Evolutionary conservation across 2,113 vertebrate species (phyloP).

Genomic region (Ceyx cyanopectus): DNA sequence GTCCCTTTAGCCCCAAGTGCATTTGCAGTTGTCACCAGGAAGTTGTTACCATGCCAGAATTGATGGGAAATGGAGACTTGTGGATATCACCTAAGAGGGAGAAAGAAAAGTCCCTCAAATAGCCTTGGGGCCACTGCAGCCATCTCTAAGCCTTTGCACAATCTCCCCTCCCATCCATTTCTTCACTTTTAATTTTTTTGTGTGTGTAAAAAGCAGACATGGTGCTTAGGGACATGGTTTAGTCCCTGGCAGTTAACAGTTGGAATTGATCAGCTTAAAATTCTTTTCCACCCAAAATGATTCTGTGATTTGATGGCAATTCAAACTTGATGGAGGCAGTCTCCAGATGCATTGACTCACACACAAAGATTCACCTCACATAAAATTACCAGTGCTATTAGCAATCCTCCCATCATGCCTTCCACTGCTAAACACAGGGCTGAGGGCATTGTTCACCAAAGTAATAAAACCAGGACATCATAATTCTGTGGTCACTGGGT

Average conservation of each 20-base stretch:
- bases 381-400: neutral
- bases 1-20: neutral
- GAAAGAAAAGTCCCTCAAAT: neutral
- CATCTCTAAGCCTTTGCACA: neutral
- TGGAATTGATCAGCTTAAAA: neutral
- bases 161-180: neutral
- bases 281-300: neutral
- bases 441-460: neutral
- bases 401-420: neutral
- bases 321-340: neutral
- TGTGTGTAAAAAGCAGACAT: neutral
- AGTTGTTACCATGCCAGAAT: neutral
- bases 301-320: neutral
- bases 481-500: neutral
- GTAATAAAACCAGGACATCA: neutral
- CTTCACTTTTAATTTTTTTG: neutral
- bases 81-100: neutral
- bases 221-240: neutral
- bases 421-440: neutral
- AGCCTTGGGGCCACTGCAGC: neutral
- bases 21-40: constrained; percentile 9
- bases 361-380: neutral
- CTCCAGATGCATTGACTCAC: neutral
- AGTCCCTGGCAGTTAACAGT: neutral
- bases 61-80: constrained; percentile 29